phyloP scores from a whole-genome alignment of 2,113 vertebrate species.

The Anguilla rostrata region DNA sequence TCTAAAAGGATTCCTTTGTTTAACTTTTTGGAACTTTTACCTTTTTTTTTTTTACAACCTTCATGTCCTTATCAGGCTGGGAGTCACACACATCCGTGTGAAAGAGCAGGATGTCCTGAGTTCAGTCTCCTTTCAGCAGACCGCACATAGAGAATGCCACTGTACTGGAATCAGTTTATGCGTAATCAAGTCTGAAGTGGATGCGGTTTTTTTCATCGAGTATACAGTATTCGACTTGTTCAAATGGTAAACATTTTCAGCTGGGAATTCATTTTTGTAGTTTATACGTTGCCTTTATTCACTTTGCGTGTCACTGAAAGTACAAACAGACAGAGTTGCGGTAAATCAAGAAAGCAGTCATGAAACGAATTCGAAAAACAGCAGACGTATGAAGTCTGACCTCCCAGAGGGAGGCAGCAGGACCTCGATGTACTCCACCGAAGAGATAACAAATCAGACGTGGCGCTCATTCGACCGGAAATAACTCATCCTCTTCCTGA shows the following conservation, averaged over 20 bases:
- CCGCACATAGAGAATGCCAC: conserved; percentile 36
- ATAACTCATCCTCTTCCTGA: neutral
- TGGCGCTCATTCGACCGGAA: neutral
- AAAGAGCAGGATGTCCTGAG: neutral
- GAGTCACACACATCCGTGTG: neutral
- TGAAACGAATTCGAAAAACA: neutral
- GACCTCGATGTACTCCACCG: neutral
- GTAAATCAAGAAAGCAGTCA: neutral
- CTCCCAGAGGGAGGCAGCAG: neutral
- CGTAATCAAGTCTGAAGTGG: neutral
- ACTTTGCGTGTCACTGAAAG: neutral
- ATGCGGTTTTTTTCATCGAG: neutral
- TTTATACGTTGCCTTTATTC: neutral
- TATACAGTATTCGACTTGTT: neutral
- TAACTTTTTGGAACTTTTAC: neutral
- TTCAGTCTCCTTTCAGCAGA: conserved; percentile 42
- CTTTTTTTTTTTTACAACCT: neutral
- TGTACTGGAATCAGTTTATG: neutral
- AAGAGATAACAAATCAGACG: neutral
- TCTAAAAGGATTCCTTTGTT: neutral
- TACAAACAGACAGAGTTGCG: neutral
- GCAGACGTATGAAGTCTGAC: neutral
- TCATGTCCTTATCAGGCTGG: neutral
- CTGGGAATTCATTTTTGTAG: neutral
- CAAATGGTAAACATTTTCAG: neutral